A percentile compares a stretch with the other conserved stretches of the same genome.
phyloP scores from a whole-genome alignment of 2,797 vertebrate genomes.

The Pantherophis alleghaniensis region DNA sequence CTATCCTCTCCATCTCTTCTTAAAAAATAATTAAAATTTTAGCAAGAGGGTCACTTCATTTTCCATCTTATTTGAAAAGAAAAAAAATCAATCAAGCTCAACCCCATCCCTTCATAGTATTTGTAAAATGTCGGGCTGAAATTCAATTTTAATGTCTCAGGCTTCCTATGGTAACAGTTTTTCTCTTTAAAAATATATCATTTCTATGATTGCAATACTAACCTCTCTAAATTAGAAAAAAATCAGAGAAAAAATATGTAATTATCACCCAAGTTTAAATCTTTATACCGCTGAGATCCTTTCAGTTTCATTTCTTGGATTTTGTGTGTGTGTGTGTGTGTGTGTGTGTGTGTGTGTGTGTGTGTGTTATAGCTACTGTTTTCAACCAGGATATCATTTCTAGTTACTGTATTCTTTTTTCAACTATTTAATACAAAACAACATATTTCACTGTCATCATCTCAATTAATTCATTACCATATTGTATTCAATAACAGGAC shows the following conservation, averaged over 20 bases:
- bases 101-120: constrained; percentile 71
- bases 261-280: constrained; percentile 77
- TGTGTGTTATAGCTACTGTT: constrained; percentile 64
- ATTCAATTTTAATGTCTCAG: constrained; percentile 84
- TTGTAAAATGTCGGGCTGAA: constrained; percentile 77
- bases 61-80: constrained; percentile 72
- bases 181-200: constrained; percentile 93
- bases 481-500: constrained; percentile 84
- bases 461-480: constrained; percentile 71
- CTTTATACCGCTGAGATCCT: constrained; percentile 78
- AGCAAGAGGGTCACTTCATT: constrained; percentile 78
- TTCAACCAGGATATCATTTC: constrained; percentile 65
- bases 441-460: constrained; percentile 47
- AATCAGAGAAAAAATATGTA: constrained; percentile 79
- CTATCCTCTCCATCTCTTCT: constrained; percentile 89
- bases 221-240: constrained; percentile 83
- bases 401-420: constrained; percentile 54
- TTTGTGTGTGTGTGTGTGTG: constrained; percentile 23
- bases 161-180: constrained; percentile 83
- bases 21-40: constrained; percentile 97
- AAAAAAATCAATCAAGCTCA: constrained; percentile 80
- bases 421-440: constrained; percentile 55
- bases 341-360: constrained; percentile 54
- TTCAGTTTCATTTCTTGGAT: constrained; percentile 72
- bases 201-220: constrained; percentile 76